These are phyloP conservation scores for Adelphocoris suturalis DNA, from an alignment of 2,888 invertebrate genomes.

Conservation along the genomic window DNA sequence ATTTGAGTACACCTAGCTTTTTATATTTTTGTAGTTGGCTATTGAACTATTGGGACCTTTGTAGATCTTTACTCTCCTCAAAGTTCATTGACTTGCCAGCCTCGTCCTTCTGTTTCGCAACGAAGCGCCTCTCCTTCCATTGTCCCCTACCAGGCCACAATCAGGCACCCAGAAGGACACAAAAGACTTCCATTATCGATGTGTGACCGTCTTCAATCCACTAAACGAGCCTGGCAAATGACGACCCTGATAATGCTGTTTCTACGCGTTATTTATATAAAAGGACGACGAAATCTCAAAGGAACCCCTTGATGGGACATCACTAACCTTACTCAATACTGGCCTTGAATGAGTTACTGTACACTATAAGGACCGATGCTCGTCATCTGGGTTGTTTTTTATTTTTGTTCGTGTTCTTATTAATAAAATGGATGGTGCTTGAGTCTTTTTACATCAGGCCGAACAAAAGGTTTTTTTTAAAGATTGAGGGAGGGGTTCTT, in stretches of 20 bases:
- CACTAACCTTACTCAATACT: constrained; percentile 20
- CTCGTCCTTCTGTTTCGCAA: constrained; percentile 9
- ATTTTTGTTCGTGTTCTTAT: not conserved
- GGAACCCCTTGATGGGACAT: constrained; percentile 2
- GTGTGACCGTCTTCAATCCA: constrained; percentile 27
- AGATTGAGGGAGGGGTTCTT: not conserved
- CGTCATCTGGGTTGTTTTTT: not conserved
- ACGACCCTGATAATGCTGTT: constrained; percentile 6
- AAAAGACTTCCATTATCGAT: constrained; percentile 19
- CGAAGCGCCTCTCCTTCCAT: not conserved
- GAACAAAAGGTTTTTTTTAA: not conserved
- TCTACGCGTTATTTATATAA: constrained; percentile 36
- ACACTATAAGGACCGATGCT: not conserved
- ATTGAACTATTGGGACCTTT: too few species aligned
- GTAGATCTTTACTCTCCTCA: not conserved
- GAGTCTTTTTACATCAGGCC: not conserved
- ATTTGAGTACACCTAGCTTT: too few species aligned
- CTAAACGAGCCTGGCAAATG: constrained; percentile 24
- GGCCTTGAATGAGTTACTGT: constrained; percentile 28
- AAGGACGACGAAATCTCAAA: constrained; percentile 12
- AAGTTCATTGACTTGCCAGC: constrained; percentile 8
- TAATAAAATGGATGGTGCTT: not conserved
- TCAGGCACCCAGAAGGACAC: not conserved
- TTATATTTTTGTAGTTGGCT: not conserved
- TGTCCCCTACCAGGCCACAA: not conserved